These are phyloP conservation scores for Aythya baeri DNA, from an alignment of 2,113 vertebrate genomes.

Conservation along the genomic window DNA sequence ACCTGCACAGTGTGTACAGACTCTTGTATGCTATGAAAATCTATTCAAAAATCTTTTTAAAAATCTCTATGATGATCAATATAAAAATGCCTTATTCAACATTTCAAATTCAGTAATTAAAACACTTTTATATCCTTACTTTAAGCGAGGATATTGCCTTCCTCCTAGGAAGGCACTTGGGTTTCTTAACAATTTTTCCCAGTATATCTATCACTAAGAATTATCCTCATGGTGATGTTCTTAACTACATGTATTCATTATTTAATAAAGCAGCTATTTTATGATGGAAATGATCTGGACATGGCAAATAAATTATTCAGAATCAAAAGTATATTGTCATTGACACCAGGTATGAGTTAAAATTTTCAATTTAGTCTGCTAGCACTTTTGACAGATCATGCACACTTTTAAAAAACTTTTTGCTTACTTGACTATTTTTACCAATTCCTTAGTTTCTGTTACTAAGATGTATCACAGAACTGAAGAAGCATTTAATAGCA, in stretches of 20 bases:
- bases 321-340: conserved; percentile 35
- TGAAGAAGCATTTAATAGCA: background rate
- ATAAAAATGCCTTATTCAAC: background rate
- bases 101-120: conserved; percentile 45
- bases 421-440: conserved; percentile 14
- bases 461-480: background rate
- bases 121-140: background rate
- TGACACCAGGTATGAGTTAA: conserved; percentile 24
- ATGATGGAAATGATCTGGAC: conserved; percentile 41
- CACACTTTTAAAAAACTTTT: background rate
- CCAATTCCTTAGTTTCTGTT: background rate
- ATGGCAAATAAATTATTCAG: conserved; percentile 61
- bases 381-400: conserved; percentile 9
- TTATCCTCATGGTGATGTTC: conserved; percentile 54
- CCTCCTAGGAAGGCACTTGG: background rate
- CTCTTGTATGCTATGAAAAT: background rate
- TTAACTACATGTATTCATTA: conserved; percentile 55
- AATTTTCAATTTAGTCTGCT: conserved; percentile 33
- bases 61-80: background rate
- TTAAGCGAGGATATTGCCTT: conserved; percentile 5
- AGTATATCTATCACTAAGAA: conserved; percentile 52
- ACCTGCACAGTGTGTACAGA: background rate
- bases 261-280: conserved; percentile 63
- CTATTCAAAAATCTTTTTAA: background rate
- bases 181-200: conserved; percentile 3